Conservation (phyloP, 2,888 invertebrate species). For the Myopa testacea region DNA sequence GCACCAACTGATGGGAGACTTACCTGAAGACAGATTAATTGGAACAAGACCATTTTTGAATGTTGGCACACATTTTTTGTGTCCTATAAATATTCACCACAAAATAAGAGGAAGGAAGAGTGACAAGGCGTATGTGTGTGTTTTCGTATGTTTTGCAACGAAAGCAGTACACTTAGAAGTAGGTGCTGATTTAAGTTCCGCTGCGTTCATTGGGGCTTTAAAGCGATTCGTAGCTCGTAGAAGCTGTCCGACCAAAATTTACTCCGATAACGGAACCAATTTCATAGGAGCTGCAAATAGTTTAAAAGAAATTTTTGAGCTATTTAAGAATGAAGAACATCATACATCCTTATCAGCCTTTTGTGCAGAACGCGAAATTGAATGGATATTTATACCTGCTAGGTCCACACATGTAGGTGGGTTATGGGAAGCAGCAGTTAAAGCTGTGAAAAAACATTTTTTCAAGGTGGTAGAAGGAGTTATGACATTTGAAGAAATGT, state of each 20-base stretch:
- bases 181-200: background rate
- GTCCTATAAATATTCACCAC: conserved; percentile 7
- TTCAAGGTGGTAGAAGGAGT: background rate
- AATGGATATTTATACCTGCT: background rate
- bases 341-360: no score
- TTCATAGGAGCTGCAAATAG: background rate
- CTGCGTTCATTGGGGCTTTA: background rate
- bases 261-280: background rate
- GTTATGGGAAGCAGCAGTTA: background rate
- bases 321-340: no score
- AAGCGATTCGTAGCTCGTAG: background rate
- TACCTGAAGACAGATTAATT: background rate
- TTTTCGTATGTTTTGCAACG: background rate
- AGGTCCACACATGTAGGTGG: background rate
- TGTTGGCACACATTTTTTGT: background rate
- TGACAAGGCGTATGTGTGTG: background rate
- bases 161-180: background rate
- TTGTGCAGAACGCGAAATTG: background rate
- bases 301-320: background rate
- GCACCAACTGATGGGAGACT: conserved; percentile 3
- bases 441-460: background rate
- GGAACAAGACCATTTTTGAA: background rate
- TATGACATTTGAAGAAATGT: conserved; percentile 13
- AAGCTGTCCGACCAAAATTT: background rate
- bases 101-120: background rate